Conservation (phyloP, 2,113 vertebrate species). For the Nycticorax nycticorax region DNA sequence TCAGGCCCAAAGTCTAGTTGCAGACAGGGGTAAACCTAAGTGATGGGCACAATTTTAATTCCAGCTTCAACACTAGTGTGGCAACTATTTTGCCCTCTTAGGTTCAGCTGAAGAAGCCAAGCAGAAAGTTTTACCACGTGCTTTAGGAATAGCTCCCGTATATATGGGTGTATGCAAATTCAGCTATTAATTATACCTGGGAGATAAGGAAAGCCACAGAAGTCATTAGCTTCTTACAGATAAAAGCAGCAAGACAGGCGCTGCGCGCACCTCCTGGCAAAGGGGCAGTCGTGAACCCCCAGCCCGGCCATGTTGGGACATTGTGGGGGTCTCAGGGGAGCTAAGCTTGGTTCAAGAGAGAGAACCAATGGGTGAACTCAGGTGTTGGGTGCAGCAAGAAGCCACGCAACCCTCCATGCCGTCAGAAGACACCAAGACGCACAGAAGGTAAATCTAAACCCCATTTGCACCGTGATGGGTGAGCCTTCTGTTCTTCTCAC, state of each 20-base stretch:
- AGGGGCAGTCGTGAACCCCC: not conserved
- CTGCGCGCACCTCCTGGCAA: not conserved
- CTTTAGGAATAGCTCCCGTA: not conserved
- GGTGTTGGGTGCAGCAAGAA: not conserved
- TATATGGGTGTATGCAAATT: not conserved
- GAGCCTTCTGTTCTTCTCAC: not conserved
- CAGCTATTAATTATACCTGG: not conserved
- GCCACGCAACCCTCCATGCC: not conserved
- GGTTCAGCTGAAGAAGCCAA: not conserved
- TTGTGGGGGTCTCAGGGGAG: not conserved
- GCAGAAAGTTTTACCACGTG: not conserved
- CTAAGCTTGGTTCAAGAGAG: not conserved
- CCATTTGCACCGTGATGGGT: not conserved
- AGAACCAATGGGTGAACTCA: not conserved
- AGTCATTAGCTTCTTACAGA: not conserved
- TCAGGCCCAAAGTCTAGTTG: not conserved
- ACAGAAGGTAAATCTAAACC: not conserved
- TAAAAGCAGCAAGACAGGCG: not conserved
- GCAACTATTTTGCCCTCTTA: not conserved
- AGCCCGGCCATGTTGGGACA: not conserved
- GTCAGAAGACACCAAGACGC: not conserved
- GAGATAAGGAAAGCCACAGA: not conserved
- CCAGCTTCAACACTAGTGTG: not conserved
- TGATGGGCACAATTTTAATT: not conserved
- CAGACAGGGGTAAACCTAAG: not conserved